Conservation (phyloP, 2,113 vertebrate genomes). For the Rhea pennata region DNA sequence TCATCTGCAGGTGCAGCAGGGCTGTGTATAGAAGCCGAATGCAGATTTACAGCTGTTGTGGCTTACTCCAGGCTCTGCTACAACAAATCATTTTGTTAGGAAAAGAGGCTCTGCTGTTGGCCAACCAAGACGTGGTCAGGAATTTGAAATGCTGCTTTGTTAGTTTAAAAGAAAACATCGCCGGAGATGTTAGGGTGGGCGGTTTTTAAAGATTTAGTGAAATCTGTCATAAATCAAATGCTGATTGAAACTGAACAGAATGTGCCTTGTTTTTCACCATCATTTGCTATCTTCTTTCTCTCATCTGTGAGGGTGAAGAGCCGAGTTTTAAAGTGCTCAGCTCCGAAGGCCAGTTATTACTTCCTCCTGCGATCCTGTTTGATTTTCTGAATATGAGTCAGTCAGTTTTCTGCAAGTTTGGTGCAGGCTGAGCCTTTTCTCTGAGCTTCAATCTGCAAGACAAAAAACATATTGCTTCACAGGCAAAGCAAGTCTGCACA, state of each 20-base stretch:
- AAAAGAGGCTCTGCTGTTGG: slow-evolving; percentile 36
- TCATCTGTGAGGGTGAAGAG: slow-evolving; percentile 13
- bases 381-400: slow-evolving; percentile 67
- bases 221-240: slow-evolving; percentile 45
- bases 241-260: slow-evolving; percentile 31
- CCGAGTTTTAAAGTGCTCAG: not conserved
- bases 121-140: not conserved
- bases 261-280: not conserved
- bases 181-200: not conserved
- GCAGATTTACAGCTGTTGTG: slow-evolving; percentile 66
- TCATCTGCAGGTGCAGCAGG: slow-evolving; percentile 60
- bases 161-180: slow-evolving; percentile 41
- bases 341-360: slow-evolving; percentile 37
- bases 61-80: slow-evolving; percentile 10
- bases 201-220: slow-evolving; percentile 1
- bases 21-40: slow-evolving; percentile 24
- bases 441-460: slow-evolving; percentile 28
- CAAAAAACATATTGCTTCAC: slow-evolving; percentile 50
- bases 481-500: slow-evolving; percentile 66
- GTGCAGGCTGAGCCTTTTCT: slow-evolving; percentile 26
- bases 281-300: not conserved
- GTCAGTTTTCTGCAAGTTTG: slow-evolving; percentile 40
- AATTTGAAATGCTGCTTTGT: slow-evolving; percentile 46
- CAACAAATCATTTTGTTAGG: slow-evolving; percentile 61
- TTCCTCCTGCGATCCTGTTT: slow-evolving; percentile 48